These are phyloP conservation scores for Chondrosia reniformis DNA, from an alignment of 37 sponge, comb jelly and placozoan genomes.

Conservation along the genomic window DNA sequence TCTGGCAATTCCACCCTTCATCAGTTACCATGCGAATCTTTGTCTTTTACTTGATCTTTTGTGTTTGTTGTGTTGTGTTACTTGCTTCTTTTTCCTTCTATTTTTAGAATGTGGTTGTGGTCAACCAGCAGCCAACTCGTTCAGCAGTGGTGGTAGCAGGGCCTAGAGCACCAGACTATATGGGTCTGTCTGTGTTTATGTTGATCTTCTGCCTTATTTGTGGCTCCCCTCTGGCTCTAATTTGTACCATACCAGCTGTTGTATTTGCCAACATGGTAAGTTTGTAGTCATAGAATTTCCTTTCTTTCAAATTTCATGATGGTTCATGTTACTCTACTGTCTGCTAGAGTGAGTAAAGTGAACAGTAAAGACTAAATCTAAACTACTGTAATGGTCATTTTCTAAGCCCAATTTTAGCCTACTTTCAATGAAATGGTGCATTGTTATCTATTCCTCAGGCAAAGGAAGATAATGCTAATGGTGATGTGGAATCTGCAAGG, in stretches of 20 bases:
- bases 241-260: constrained; percentile 38
- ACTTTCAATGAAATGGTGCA: neutral
- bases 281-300: neutral
- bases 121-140: constrained; percentile 6
- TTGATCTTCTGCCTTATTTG: constrained; percentile 16
- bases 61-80: neutral
- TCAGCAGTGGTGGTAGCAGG: neutral
- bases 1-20: no score
- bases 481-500: neutral
- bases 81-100: neutral
- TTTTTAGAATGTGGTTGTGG: constrained; percentile 28
- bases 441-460: neutral
- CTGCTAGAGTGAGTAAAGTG: no score
- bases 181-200: constrained; percentile 14
- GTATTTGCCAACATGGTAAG: constrained; percentile 24
- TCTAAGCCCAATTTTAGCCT: no score
- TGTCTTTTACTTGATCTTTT: no score
- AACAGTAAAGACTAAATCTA: no score
- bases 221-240: neutral
- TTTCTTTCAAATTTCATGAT: no score
- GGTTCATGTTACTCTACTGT: no score
- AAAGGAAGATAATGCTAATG: neutral
- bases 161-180: neutral
- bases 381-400: no score
- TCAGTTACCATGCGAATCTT: no score